These are phyloP conservation scores for Indicator maculatus DNA, from an alignment of 2,113 vertebrate species.

Conservation along the genomic window DNA sequence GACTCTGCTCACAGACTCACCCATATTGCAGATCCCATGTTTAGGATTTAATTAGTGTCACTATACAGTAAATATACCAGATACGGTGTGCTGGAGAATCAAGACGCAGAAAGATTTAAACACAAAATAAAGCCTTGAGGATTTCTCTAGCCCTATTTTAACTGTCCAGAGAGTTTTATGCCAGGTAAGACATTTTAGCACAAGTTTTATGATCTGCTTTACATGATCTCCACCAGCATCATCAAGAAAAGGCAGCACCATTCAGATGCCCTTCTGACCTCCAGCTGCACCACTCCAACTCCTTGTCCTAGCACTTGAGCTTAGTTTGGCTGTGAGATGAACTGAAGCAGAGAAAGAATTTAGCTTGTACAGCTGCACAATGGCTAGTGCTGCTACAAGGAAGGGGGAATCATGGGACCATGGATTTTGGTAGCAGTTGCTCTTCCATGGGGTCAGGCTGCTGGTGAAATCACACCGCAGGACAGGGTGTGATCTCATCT, in stretches of 20 bases:
- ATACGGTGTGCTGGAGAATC: not conserved
- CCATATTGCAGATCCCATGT: not conserved
- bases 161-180: not conserved
- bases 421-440: not conserved
- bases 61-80: not conserved
- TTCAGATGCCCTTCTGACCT: not conserved
- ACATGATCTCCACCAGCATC: not conserved
- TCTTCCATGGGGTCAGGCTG: not conserved
- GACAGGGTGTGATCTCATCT: not conserved
- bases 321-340: not conserved
- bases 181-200: not conserved
- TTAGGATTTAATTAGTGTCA: not conserved
- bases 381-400: not conserved
- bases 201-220: not conserved
- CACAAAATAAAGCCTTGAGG: not conserved
- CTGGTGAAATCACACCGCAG: rapidly evolving
- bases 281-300: not conserved
- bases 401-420: not conserved
- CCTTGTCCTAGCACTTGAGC: not conserved
- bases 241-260: not conserved
- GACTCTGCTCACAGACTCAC: not conserved
- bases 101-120: not conserved
- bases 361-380: not conserved
- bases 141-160: not conserved
- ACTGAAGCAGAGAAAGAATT: not conserved